These are phyloP conservation scores for Setipinna tenuifilis DNA, from an alignment of 2,797 vertebrate species.

Conservation along the genomic window DNA sequence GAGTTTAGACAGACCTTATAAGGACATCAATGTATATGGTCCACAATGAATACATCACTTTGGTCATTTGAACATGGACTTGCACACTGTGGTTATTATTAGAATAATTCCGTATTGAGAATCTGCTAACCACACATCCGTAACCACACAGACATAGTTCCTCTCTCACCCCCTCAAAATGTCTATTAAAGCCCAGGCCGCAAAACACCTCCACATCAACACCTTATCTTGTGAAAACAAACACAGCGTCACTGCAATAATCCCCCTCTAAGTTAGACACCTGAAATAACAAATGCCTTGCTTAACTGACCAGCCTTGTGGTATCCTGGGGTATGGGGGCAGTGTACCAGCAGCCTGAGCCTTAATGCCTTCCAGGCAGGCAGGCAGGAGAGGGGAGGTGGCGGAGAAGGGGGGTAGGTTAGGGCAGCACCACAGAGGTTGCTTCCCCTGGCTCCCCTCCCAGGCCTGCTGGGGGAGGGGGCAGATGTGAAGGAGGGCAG, in stretches of 20 bases:
- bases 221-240: constrained; percentile 30
- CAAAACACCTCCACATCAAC: constrained; percentile 22
- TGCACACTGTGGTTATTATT: neutral
- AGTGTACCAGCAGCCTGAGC: neutral
- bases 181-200: neutral
- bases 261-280: constrained; percentile 6
- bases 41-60: neutral
- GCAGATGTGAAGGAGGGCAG: neutral
- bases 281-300: constrained; percentile 37
- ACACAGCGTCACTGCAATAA: constrained; percentile 11
- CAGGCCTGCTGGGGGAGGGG: neutral
- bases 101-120: constrained; percentile 15
- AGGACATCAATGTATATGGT: neutral
- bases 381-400: too few species aligned
- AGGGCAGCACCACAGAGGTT: neutral
- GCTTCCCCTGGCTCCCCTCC: neutral
- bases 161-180: neutral
- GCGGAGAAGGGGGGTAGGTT: neutral
- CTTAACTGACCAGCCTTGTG: constrained; percentile 1
- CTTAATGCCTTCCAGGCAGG: too few species aligned
- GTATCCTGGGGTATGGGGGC: neutral
- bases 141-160: constrained; percentile 1
- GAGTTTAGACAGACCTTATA: too few species aligned
- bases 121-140: constrained; percentile 3
- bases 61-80: neutral